A percentile compares a stretch with the other conserved stretches of the same genome.
These are phyloP conservation scores for Buathra laborator DNA, from an alignment of 2,888 invertebrate genomes.

Conservation along the genomic window DNA sequence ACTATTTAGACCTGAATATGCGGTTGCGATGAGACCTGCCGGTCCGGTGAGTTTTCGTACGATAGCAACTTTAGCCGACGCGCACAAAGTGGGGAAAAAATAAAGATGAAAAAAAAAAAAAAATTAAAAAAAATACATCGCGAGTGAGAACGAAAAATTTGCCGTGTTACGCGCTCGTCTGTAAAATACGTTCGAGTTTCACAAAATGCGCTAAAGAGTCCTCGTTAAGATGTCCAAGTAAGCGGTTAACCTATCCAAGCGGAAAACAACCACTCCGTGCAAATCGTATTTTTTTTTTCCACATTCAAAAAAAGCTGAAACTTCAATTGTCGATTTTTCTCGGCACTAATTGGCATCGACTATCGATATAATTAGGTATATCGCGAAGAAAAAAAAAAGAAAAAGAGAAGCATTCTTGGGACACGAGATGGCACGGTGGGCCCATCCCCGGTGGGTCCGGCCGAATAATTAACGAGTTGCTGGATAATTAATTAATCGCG, in stretches of 20 bases:
- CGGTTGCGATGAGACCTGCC: conserved; percentile 72
- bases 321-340: conserved; percentile 44
- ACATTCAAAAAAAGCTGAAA: conserved; percentile 12
- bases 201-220: conserved; percentile 83
- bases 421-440: conserved; percentile 35
- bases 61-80: conserved; percentile 41
- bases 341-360: conserved; percentile 58
- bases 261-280: conserved; percentile 65
- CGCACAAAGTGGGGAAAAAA: conserved; percentile 20
- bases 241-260: conserved; percentile 53
- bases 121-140: conserved; percentile 44
- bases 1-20: conserved; percentile 84
- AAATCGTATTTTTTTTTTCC: neutral
- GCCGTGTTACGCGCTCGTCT: conserved; percentile 65
- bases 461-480: conserved; percentile 77
- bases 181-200: conserved; percentile 73
- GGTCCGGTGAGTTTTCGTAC: conserved; percentile 69
- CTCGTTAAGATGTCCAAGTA: conserved; percentile 84
- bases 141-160: conserved; percentile 48
- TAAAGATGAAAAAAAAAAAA: conserved; percentile 6
- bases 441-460: conserved; percentile 54
- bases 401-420: conserved; percentile 34
- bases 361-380: conserved; percentile 61
- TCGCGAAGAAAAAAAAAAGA: conserved; percentile 28
- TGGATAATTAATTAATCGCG: conserved; percentile 78